Evolutionary conservation across 2,113 vertebrate genomes (phyloP).

Genomic region (Chunga burmeisteri): DNA sequence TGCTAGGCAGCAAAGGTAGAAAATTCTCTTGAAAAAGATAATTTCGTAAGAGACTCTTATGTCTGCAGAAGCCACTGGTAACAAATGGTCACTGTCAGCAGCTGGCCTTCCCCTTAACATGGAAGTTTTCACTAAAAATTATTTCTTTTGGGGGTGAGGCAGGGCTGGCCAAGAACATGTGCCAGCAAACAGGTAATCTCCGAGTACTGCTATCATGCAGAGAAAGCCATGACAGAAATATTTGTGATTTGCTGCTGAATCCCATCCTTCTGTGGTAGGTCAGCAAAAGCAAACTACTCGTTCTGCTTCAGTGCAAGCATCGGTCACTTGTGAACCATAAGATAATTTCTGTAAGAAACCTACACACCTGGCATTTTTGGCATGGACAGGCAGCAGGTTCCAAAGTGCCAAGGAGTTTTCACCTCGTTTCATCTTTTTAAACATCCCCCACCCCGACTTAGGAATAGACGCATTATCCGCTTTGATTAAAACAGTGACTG

Average conservation of each 20-base stretch:
- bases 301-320: neutral
- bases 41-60: neutral
- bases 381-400: neutral
- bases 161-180: neutral
- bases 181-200: neutral
- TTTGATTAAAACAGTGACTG: neutral
- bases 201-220: neutral
- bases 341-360: neutral
- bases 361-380: neutral
- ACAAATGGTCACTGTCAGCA: neutral
- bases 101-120: neutral
- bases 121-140: neutral
- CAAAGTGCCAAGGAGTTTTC: neutral
- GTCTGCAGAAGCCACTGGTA: neutral
- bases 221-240: neutral
- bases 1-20: neutral
- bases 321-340: neutral
- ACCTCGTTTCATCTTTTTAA: neutral
- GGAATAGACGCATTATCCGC: neutral
- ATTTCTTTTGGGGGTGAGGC: neutral
- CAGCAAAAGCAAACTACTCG: neutral
- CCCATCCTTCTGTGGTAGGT: rapidly evolving
- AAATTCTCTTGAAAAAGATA: neutral
- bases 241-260: neutral
- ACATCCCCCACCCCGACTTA: neutral